Conservation (phyloP, 2,888 invertebrate species). For the Tortricodes alternella region DNA sequence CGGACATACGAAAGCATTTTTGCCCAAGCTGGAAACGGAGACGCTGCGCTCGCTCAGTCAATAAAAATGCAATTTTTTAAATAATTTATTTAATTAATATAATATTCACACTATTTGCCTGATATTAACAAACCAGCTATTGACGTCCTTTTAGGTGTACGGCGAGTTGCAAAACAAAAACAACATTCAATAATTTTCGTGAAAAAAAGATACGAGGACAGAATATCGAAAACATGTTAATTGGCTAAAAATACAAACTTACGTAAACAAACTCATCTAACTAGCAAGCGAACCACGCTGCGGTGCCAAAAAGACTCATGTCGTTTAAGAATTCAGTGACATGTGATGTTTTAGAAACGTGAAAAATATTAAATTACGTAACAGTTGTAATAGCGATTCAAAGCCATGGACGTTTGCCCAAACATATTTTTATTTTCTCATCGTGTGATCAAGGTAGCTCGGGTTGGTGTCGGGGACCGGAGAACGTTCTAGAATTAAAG, state of each 20-base stretch:
- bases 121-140: too few relatives aligned
- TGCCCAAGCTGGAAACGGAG: too few relatives aligned
- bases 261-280: not conserved
- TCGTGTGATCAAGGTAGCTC: conserved; percentile 6
- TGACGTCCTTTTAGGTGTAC: too few relatives aligned
- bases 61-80: too few relatives aligned
- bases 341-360: not conserved
- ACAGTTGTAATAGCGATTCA: conserved; percentile 15
- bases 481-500: conserved; percentile 10
- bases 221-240: conserved; percentile 7
- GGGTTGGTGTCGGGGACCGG: conserved; percentile 5
- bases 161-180: not conserved
- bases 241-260: not conserved
- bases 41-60: too few relatives aligned
- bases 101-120: too few relatives aligned
- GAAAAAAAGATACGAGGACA: not conserved
- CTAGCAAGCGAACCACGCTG: not conserved
- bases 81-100: too few relatives aligned
- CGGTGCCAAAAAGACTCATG: not conserved
- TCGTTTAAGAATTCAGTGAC: not conserved
- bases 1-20: too few relatives aligned
- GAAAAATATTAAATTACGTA: conserved; percentile 4
- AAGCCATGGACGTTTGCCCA: conserved; percentile 31
- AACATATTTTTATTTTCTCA: conserved; percentile 18
- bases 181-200: too few relatives aligned